Percentiles rank a stretch among this genome's conserved stretches.
Evolutionary conservation across 64 coral and sea anemone species (phyloP).

Genomic region (Porites lutea): DNA sequence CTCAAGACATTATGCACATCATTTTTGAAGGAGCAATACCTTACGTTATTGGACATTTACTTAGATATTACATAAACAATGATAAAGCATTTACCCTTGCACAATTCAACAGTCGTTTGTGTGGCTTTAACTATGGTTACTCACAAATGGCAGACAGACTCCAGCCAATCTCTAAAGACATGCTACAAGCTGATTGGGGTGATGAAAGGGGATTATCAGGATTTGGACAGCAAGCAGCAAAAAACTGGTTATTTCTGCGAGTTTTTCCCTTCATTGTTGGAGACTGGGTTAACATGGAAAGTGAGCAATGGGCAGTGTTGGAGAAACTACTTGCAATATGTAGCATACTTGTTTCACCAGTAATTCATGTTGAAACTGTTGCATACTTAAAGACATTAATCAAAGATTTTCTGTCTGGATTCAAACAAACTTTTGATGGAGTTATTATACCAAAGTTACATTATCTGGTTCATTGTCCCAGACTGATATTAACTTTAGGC

Average conservation of each 20-base stretch:
- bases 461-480: conserved; percentile 20
- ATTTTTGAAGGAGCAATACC: conserved; percentile 73
- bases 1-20: conserved; percentile 76
- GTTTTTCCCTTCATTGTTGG: conserved; percentile 7
- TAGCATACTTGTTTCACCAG: conserved; percentile 23
- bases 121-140: conserved; percentile 37
- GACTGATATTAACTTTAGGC: conserved; percentile 19
- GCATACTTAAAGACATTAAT: conserved; percentile 35
- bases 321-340: conserved; percentile 18
- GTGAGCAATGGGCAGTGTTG: background rate
- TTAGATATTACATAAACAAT: conserved; percentile 18
- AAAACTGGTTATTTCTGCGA: conserved; percentile 31
- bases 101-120: conserved; percentile 19
- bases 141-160: conserved; percentile 26
- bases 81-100: conserved; percentile 24
- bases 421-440: background rate
- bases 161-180: background rate
- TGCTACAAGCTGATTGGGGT: conserved; percentile 19
- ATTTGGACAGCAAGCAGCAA: conserved; percentile 14
- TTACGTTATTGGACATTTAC: conserved; percentile 45
- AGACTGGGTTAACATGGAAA: conserved; percentile 18
- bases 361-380: conserved; percentile 8
- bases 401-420: background rate
- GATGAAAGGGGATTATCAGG: conserved; percentile 5
- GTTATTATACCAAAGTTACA: conserved; percentile 20